These are phyloP conservation scores for Oostethus manadensis DNA, from an alignment of 2,113 vertebrate species.

Conservation along the genomic window DNA sequence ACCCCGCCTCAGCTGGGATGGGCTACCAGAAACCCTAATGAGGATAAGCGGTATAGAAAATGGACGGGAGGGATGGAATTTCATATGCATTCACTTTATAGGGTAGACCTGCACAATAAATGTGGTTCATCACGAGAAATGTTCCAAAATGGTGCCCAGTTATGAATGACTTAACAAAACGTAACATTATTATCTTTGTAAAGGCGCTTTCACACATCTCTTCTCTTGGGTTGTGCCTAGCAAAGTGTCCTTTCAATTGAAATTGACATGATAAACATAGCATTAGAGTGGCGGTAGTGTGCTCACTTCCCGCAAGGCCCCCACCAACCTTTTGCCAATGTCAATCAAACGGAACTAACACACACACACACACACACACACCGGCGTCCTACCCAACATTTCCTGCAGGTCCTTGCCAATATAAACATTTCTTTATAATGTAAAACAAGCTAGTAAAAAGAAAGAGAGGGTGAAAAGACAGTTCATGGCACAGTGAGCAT, in stretches of 20 bases:
- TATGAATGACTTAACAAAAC: too few species aligned
- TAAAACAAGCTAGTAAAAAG: constrained; percentile 55
- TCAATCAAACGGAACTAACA: constrained; percentile 57
- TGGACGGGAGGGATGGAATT: too few species aligned
- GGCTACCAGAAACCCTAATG: too few species aligned
- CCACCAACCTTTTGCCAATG: constrained; percentile 43
- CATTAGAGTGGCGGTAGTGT: constrained; percentile 34
- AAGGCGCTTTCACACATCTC: too few species aligned
- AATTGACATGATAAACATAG: constrained; percentile 12
- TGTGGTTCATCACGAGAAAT: too few species aligned
- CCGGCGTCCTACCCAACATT: constrained; percentile 53
- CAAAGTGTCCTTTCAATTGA: too few species aligned
- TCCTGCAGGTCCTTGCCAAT: constrained; percentile 44
- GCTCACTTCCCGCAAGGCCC: constrained; percentile 50
- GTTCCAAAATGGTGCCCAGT: too few species aligned
- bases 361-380: constrained; percentile 40
- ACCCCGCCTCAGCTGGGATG: too few species aligned
- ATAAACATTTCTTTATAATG: constrained; percentile 49
- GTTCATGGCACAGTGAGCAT: constrained; percentile 19
- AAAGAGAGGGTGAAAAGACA: constrained; percentile 19
- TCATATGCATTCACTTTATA: background rate
- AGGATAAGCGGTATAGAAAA: too few species aligned
- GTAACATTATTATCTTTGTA: too few species aligned
- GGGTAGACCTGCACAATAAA: background rate
- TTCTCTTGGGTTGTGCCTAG: too few species aligned